phyloP scores from a whole-genome alignment of 2,797 vertebrate species.

The Pseudochaenichthys georgianus region DNA sequence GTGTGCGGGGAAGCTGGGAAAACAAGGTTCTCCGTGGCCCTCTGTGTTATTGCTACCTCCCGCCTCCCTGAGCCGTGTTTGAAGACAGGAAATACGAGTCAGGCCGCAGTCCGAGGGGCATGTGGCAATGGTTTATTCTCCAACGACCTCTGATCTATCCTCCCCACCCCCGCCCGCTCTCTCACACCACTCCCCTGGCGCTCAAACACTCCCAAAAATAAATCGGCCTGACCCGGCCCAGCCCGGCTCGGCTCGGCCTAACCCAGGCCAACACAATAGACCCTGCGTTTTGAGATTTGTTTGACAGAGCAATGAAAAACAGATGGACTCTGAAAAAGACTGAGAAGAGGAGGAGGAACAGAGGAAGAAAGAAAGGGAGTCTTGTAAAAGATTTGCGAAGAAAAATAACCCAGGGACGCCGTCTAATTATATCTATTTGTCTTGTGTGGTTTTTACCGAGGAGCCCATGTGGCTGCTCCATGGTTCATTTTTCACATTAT shows the following conservation, averaged over 20 bases:
- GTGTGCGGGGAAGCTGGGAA: conserved; percentile 84
- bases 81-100: conserved; percentile 94
- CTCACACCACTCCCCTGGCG: conserved; percentile 82
- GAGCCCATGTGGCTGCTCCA: conserved; percentile 78
- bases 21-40: conserved; percentile 86
- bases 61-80: conserved; percentile 83
- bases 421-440: conserved; percentile 86
- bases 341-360: conserved; percentile 51
- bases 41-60: conserved; percentile 88
- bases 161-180: conserved; percentile 75
- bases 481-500: conserved; percentile 86
- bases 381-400: conserved; percentile 90
- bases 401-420: conserved; percentile 89
- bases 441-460: conserved; percentile 83
- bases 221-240: conserved; percentile 67
- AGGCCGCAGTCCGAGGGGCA: conserved; percentile 88
- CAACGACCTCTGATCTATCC: conserved; percentile 80
- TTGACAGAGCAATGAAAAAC: conserved; percentile 87
- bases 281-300: conserved; percentile 79
- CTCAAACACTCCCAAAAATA: conserved; percentile 75
- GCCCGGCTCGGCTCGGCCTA: conserved; percentile 61
- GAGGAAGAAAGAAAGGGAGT: conserved; percentile 81
- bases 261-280: conserved; percentile 71
- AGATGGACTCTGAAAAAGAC: conserved; percentile 84
- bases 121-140: conserved; percentile 92